A percentile compares a stretch with the other conserved stretches of the same genome.
Conservation (phyloP, 1,140 invertebrate genomes). For the Apocrypta bakeri region DNA sequence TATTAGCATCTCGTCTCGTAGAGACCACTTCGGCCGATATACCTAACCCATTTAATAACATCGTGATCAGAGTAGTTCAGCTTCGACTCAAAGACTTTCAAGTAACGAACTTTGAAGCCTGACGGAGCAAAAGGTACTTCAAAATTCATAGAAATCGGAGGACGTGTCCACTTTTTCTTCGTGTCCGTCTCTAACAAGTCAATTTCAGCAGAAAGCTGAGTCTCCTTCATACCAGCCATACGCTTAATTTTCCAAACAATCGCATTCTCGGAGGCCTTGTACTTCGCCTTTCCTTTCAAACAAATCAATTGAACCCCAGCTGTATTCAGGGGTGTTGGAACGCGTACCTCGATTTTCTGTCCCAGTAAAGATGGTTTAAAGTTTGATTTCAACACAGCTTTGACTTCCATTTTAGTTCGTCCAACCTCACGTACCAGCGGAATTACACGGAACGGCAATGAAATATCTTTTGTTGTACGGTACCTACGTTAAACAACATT, state of each 20-base stretch:
- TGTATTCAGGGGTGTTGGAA: slow-evolving; percentile 98
- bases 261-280: slow-evolving; percentile 99
- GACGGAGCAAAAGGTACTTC: slow-evolving; percentile 98
- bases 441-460: slow-evolving; percentile 98
- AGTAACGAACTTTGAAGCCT: slow-evolving; percentile 98
- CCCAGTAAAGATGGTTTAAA: slow-evolving; percentile 98
- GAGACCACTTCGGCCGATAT: slow-evolving; percentile 98
- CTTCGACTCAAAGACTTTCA: slow-evolving; percentile 99
- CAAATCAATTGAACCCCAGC: slow-evolving; percentile 99
- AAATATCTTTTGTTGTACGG: slow-evolving; percentile 99
- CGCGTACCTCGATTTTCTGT: slow-evolving; percentile 99
- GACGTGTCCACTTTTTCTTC: slow-evolving; percentile 99
- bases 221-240: slow-evolving; percentile 99
- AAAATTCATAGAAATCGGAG: slow-evolving; percentile 99
- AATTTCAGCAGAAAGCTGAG: slow-evolving; percentile 99
- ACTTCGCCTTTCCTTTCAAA: slow-evolving; percentile 99
- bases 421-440: slow-evolving; percentile 98
- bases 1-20: slow-evolving; percentile 98
- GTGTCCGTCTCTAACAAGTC: slow-evolving; percentile 98
- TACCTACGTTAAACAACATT: slow-evolving; percentile 80
- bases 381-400: slow-evolving; percentile 99
- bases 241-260: slow-evolving; percentile 99
- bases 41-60: slow-evolving; percentile 99
- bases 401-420: slow-evolving; percentile 99
- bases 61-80: slow-evolving; percentile 99